Evolutionary conservation across 2,888 invertebrate genomes (phyloP), one percentile per base, ranked within the genome.

Genomic region (Clunio marinus): DNA sequence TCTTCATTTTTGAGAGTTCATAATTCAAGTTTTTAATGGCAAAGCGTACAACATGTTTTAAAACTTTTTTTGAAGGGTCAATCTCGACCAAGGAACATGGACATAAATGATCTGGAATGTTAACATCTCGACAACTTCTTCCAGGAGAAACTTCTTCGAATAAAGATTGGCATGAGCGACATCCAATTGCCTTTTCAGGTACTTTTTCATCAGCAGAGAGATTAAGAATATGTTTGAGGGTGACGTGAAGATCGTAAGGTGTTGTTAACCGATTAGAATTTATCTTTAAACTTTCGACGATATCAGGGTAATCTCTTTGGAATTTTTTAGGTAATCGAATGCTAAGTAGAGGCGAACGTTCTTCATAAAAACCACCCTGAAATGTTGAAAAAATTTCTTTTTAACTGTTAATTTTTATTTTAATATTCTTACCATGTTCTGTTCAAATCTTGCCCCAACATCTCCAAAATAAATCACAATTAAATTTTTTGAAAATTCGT

Each of bases 391-490:
- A 32, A 10, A 32, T 32, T 7, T 32, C 8, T 32, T 32, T 8
- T 32, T 32, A 32, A 32, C 32, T 32, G 4, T 32, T 8, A 32
- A 32, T 8, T n/a, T n/a, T n/a, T n/a, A n/a, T n/a, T n/a, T n/a
- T 32, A 32, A 32, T 3, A 27, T 17, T 2, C 91, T 81, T 57
- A 86, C 82, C n/a, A 17, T 4, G 10, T 17, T 22, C 3, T 83
- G 82, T 0, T 91, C 91, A 75, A 87, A 90, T 7, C 91, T 82
- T 74, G 89, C 82, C 0, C 92, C 91, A 73, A 91, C 91, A 74
- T 91, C 90, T 73, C 91, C 90, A 66, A 91, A 80, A 71, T 89
- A 86, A 68, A 91, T 80, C 1, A 91, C 78, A 72, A 90, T 83
- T 1, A 86, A 85, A 46, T 85, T 85, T 46, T 86, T 82, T 63